Conservation (phyloP, 2,113 vertebrate species). For the Alouatta palliata region DNA sequence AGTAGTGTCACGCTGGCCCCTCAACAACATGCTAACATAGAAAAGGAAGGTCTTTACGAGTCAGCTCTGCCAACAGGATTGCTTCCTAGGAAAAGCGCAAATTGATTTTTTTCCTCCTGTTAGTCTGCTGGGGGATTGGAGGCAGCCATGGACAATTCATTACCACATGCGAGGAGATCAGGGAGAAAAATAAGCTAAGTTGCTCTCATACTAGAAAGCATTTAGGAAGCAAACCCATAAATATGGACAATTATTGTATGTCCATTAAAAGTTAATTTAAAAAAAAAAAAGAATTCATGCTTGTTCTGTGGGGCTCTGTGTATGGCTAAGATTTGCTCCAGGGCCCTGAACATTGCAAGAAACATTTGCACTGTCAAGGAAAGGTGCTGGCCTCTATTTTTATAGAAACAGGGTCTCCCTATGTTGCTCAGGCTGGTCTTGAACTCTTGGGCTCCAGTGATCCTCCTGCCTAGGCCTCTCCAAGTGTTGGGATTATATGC, state of each 20-base stretch:
- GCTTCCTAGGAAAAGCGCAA: slow-evolving; percentile 25
- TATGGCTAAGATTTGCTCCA: not conserved
- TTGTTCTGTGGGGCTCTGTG: not conserved
- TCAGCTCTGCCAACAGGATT: not conserved
- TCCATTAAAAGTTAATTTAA: not conserved
- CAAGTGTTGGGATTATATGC: no score
- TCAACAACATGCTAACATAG: not conserved
- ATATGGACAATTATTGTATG: not conserved
- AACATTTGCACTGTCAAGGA: not conserved
- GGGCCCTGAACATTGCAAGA: not conserved
- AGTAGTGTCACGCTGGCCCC: not conserved
- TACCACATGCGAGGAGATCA: not conserved
- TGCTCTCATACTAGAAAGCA: not conserved
- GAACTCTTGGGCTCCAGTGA: no score
- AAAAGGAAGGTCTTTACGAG: not conserved
- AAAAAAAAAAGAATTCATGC: not conserved
- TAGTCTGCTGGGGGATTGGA: not conserved
- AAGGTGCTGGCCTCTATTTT: not conserved
- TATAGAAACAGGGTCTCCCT: no score
- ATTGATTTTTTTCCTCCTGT: not conserved
- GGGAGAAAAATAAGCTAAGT: not conserved
- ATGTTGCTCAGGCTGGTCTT: no score
- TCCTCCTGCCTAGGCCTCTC: no score
- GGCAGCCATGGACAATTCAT: not conserved
- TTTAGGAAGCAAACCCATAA: not conserved